These are phyloP conservation scores for Amphipyra tragopoginis DNA, from an alignment of 2,888 invertebrate species.

Conservation along the genomic window DNA sequence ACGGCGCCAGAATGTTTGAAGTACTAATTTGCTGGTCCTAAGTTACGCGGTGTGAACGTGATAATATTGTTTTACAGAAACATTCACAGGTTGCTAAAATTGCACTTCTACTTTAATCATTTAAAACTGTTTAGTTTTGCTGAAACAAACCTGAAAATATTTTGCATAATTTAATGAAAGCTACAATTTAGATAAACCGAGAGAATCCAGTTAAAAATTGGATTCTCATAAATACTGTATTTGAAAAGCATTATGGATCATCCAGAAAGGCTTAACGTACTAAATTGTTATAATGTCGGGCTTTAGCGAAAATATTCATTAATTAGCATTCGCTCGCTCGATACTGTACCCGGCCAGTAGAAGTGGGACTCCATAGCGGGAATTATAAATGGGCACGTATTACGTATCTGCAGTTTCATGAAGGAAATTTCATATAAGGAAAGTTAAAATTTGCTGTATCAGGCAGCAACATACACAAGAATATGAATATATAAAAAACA, in stretches of 20 bases:
- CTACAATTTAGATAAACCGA: neutral
- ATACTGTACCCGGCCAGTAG: neutral
- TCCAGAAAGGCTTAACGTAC: constrained; percentile 2
- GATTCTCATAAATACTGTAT: constrained; percentile 12
- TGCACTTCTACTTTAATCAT: constrained; percentile 2
- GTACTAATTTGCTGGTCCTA: constrained; percentile 20
- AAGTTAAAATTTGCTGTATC: too few species aligned
- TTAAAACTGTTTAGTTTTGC: constrained; percentile 15
- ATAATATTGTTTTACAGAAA: constrained; percentile 21
- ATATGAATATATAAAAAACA: too few species aligned
- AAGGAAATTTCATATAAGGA: too few species aligned
- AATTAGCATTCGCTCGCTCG: neutral
- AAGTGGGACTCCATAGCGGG: neutral
- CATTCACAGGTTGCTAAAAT: constrained; percentile 21
- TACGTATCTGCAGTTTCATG: too few species aligned
- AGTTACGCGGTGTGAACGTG: constrained; percentile 16
- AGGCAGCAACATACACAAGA: too few species aligned
- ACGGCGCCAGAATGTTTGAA: constrained; percentile 23
- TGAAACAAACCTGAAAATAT: neutral
- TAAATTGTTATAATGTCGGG: constrained; percentile 10
- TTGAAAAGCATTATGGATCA: constrained; percentile 3
- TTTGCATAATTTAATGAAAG: neutral
- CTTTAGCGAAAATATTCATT: neutral
- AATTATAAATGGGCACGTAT: too few species aligned
- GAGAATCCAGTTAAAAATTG: neutral